These are phyloP conservation scores for Eurytoma adleriae DNA, from an alignment of 2,888 invertebrate genomes.

Conservation along the genomic window DNA sequence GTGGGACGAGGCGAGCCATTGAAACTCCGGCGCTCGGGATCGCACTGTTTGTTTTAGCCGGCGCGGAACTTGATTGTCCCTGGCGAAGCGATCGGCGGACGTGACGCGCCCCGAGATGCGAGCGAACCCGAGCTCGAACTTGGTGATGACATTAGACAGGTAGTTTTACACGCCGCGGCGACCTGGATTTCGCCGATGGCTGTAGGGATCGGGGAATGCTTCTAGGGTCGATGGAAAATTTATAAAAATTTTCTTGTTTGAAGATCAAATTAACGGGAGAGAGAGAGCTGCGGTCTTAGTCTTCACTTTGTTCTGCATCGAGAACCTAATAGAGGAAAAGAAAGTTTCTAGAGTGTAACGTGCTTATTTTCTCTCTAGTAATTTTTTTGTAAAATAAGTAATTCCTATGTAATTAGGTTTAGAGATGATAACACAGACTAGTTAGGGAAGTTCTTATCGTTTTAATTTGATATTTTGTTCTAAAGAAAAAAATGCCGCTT, in stretches of 20 bases:
- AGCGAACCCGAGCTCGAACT: constrained; percentile 4
- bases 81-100: neutral
- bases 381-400: neutral
- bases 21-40: constrained; percentile 19
- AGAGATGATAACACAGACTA: neutral
- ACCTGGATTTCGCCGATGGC: constrained; percentile 15
- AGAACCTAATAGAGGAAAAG: neutral
- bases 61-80: constrained; percentile 29
- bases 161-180: constrained; percentile 1
- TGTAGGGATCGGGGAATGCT: neutral
- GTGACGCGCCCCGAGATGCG: neutral
- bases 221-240: neutral
- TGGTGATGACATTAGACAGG: constrained; percentile 20
- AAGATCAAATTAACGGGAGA: too few species aligned
- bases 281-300: too few species aligned
- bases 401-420: neutral
- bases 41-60: constrained; percentile 24
- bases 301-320: too few species aligned
- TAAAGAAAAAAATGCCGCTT: constrained; percentile 15
- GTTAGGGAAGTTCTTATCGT: constrained; percentile 18
- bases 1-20: constrained; percentile 7
- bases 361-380: neutral
- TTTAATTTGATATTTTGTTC: constrained; percentile 10
- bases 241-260: too few species aligned
- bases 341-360: neutral